These are phyloP conservation scores for Aplodontia rufa DNA, from an alignment of 2,113 vertebrate genomes.

Conservation along the genomic window DNA sequence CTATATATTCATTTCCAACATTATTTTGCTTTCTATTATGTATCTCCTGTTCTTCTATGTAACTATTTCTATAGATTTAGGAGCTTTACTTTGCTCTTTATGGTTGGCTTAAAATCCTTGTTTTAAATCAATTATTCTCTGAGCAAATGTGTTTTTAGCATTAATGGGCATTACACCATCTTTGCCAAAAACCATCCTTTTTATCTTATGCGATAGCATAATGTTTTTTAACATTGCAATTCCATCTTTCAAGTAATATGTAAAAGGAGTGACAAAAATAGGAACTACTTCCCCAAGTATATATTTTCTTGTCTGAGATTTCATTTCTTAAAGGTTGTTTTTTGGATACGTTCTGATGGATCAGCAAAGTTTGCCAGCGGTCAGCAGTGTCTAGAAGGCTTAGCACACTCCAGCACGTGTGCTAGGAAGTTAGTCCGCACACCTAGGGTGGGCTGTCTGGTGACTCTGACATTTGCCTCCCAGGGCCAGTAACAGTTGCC, in stretches of 20 bases:
- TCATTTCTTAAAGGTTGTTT: background rate
- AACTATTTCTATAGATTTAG: background rate
- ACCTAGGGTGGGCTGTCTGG: background rate
- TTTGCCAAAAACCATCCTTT: background rate
- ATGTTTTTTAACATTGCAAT: slow-evolving; percentile 26
- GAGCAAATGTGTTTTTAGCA: background rate
- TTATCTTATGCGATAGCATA: background rate
- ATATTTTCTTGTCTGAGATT: slow-evolving; percentile 7
- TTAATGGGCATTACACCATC: background rate
- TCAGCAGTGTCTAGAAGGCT: background rate
- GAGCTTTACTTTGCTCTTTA: slow-evolving; percentile 37
- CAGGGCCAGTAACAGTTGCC: background rate
- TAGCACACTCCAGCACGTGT: background rate
- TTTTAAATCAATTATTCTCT: background rate
- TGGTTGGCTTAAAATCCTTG: background rate
- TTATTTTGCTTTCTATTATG: slow-evolving; percentile 13
- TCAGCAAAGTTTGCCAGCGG: background rate
- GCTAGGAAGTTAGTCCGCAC: background rate
- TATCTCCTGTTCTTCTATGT: slow-evolving; percentile 22
- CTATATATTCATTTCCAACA: background rate
- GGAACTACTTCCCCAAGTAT: background rate
- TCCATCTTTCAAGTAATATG: background rate
- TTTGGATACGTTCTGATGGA: background rate
- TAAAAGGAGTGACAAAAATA: background rate
- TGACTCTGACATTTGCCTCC: background rate